These are phyloP conservation scores for Macrosteles quadrilineatus DNA, from an alignment of 1,140 invertebrate species.

Conservation along the genomic window DNA sequence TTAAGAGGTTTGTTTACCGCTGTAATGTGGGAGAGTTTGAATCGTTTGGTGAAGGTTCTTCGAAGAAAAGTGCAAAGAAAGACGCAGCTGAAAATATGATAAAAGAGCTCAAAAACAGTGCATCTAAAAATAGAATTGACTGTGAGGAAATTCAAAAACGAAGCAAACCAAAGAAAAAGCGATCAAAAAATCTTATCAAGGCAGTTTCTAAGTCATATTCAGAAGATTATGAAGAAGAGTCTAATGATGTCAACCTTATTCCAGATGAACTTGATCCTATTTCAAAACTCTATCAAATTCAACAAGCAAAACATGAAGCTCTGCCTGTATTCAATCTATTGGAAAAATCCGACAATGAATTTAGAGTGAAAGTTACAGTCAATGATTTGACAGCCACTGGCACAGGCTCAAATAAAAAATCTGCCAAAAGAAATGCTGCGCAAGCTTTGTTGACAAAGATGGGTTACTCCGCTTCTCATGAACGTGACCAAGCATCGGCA, in stretches of 20 bases:
- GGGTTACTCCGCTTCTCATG: conserved; percentile 49
- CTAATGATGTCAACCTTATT: conserved; percentile 52
- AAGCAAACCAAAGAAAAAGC: conserved; percentile 6
- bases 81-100: conserved; percentile 92
- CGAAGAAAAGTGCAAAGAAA: conserved; percentile 92
- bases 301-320: conserved; percentile 80
- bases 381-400: conserved; percentile 58
- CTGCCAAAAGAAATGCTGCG: conserved; percentile 92
- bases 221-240: conserved; percentile 54
- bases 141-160: not conserved
- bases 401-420: conserved; percentile 91
- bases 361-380: conserved; percentile 42
- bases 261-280: conserved; percentile 88
- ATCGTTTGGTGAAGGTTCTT: conserved; percentile 92
- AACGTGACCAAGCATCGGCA: too few relatives aligned
- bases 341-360: conserved; percentile 64
- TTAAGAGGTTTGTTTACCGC: conserved; percentile 86
- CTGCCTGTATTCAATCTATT: conserved; percentile 81
- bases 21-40: conserved; percentile 74
- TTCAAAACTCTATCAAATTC: conserved; percentile 88
- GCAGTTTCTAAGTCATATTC: conserved; percentile 48
- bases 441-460: conserved; percentile 70
- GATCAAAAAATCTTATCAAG: conserved; percentile 1
- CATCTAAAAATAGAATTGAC: not conserved
- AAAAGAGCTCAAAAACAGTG: conserved; percentile 51